These are phyloP conservation scores for Cremastobaeus sp. DNA, from an alignment of 2,888 invertebrate species.

Conservation along the genomic window DNA sequence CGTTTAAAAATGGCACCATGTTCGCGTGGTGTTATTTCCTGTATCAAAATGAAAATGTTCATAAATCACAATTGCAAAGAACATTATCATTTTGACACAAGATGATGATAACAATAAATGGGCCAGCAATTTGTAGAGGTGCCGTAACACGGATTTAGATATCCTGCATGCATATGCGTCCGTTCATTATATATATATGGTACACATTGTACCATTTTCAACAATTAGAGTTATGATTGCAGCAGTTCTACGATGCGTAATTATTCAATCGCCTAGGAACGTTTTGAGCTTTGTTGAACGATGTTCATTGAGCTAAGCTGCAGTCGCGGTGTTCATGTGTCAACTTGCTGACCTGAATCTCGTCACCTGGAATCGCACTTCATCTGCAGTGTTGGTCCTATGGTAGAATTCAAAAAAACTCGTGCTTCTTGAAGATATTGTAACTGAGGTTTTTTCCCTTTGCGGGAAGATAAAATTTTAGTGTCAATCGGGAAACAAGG, in stretches of 20 bases:
- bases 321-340: conserved; percentile 49
- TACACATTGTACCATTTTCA: conserved; percentile 65
- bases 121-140: background rate
- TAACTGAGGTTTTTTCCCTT: background rate
- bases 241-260: conserved; percentile 62
- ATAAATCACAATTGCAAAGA: no score
- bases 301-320: conserved; percentile 43
- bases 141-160: conserved; percentile 19
- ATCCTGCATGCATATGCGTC: conserved; percentile 1
- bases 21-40: no score
- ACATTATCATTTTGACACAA: background rate
- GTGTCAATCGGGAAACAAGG: background rate
- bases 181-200: conserved; percentile 19
- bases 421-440: no score
- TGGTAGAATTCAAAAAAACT: conserved; percentile 1
- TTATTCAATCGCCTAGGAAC: conserved; percentile 74
- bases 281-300: conserved; percentile 64
- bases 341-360: conserved; percentile 34
- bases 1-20: no score
- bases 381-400: conserved; percentile 7
- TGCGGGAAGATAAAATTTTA: background rate
- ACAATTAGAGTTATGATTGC: conserved; percentile 68
- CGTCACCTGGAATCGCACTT: conserved; percentile 29
- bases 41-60: no score
- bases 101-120: conserved; percentile 2